Evolutionary conservation across 2,888 invertebrate genomes (phyloP).

Genomic region (Drosophila rubida): DNA sequence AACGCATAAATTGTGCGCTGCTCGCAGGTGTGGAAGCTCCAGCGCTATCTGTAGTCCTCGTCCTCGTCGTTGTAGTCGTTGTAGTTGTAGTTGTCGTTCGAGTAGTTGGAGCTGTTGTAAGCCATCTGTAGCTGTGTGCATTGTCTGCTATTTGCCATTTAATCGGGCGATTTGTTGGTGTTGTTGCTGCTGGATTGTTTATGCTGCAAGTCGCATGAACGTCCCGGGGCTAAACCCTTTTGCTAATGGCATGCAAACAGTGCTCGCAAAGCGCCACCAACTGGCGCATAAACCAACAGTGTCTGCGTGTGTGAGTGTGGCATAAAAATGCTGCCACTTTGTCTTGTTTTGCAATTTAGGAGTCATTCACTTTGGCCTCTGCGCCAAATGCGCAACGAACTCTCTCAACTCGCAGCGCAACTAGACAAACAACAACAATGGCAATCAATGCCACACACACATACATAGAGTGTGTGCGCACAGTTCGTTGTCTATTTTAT

Average conservation of each 20-base stretch:
- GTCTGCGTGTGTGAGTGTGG: slow-evolving; percentile 19
- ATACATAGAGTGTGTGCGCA: slow-evolving; percentile 13
- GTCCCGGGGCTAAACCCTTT: slow-evolving; percentile 33
- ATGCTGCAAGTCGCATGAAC: slow-evolving; percentile 32
- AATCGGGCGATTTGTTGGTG: slow-evolving; percentile 32
- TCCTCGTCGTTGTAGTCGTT: slow-evolving; percentile 1
- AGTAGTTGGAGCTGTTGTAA: not conserved
- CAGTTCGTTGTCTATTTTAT: slow-evolving; percentile 75
- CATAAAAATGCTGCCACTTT: slow-evolving; percentile 58
- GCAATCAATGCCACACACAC: slow-evolving; percentile 59
- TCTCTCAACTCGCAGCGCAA: slow-evolving; percentile 62
- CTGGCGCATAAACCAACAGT: slow-evolving; percentile 33
- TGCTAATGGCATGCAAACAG: slow-evolving; percentile 44
- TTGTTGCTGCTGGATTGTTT: slow-evolving; percentile 33
- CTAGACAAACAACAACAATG: slow-evolving; percentile 46
- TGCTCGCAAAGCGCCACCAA: not conserved
- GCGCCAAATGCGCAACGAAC: slow-evolving; percentile 72
- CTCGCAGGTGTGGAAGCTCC: slow-evolving; percentile 15
- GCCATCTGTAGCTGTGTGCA: slow-evolving; percentile 10
- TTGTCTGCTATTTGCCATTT: slow-evolving; percentile 27
- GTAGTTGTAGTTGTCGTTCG: slow-evolving; percentile 3
- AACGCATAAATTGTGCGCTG: slow-evolving; percentile 24
- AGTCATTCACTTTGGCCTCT: slow-evolving; percentile 63
- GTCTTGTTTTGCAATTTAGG: slow-evolving; percentile 71
- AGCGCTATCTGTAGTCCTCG: not conserved